Evolutionary conservation across 2,113 vertebrate genomes (phyloP).

Genomic region (Lanius ludovicianus): DNA sequence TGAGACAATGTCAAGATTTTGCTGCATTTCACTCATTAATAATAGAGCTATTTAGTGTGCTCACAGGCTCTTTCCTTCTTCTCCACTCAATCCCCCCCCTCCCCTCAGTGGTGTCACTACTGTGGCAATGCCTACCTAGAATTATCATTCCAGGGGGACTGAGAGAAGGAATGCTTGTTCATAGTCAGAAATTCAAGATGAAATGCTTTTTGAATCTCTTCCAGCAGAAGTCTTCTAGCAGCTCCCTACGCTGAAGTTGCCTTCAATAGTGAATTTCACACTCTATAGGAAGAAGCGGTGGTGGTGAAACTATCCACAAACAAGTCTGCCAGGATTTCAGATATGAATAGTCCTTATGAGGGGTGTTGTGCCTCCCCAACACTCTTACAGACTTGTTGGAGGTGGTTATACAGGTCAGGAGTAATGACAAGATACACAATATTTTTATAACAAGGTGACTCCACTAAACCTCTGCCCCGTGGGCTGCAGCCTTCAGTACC

Average conservation of each 20-base stretch:
- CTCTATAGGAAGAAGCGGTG: neutral
- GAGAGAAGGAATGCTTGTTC: neutral
- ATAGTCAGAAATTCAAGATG: neutral
- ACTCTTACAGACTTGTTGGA: neutral
- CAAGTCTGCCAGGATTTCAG: neutral
- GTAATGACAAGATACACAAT: neutral
- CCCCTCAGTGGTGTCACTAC: neutral
- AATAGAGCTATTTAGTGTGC: neutral
- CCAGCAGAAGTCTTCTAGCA: neutral
- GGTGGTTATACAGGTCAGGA: neutral
- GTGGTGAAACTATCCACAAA: neutral
- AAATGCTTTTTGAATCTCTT: neutral
- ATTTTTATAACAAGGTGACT: neutral
- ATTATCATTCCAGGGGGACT: accelerated
- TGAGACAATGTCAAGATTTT: neutral
- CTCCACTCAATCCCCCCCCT: accelerated
- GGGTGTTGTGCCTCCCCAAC: neutral
- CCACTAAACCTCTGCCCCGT: neutral
- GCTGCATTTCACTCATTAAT: neutral
- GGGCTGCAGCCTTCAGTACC: neutral
- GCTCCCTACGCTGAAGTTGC: neutral
- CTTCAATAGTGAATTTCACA: neutral
- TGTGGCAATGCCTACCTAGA: neutral
- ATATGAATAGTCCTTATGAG: neutral
- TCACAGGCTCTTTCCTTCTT: neutral